phyloP scores from a whole-genome alignment of 2,888 invertebrate species.

The Graphium colonna region DNA sequence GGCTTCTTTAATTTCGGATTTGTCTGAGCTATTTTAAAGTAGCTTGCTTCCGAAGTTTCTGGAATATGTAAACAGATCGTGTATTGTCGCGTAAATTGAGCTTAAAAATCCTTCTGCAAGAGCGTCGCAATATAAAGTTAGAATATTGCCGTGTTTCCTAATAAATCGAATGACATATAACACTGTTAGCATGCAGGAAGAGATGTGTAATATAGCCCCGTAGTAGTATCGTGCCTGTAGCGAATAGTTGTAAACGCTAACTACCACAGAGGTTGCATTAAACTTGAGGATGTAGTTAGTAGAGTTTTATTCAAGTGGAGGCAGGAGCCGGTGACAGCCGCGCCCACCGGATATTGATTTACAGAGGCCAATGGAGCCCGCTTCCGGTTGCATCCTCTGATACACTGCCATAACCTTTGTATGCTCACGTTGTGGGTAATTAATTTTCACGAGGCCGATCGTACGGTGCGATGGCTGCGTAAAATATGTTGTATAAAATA shows the following conservation, averaged over 20 bases:
- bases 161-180: constrained; percentile 1
- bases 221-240: neutral
- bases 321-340: constrained; percentile 44
- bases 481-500: constrained; percentile 23
- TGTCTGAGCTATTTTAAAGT: neutral
- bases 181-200: neutral
- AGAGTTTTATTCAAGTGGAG: constrained; percentile 38
- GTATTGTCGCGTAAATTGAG: no score
- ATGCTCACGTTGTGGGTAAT: constrained; percentile 50
- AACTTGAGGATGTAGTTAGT: constrained; percentile 37
- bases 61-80: neutral
- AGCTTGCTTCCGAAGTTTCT: neutral
- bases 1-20: constrained; percentile 13
- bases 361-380: constrained; percentile 56
- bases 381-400: constrained; percentile 52
- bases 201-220: neutral
- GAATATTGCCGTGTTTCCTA: neutral
- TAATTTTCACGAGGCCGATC: constrained; percentile 48
- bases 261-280: constrained; percentile 15
- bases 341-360: constrained; percentile 75
- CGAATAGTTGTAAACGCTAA: neutral
- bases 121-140: no score
- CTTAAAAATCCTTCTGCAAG: neutral
- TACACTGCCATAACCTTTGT: constrained; percentile 51
- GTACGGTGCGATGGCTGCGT: constrained; percentile 22